Conservation (phyloP, 1,140 invertebrate genomes). For the Globodera rostochiensis region DNA sequence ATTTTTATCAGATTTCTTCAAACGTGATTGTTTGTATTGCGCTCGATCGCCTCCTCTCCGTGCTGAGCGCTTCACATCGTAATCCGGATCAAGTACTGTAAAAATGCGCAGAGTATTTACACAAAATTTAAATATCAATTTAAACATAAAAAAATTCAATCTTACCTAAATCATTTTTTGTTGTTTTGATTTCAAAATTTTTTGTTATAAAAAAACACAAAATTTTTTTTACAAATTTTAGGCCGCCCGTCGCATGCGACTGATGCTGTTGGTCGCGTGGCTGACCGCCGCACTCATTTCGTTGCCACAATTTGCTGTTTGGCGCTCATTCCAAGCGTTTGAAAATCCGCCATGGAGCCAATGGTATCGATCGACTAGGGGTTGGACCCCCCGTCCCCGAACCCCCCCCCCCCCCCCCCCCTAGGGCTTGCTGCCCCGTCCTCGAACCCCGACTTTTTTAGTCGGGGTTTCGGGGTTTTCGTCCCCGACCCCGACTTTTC, state of each 20-base stretch:
- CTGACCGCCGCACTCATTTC: constrained; percentile 55
- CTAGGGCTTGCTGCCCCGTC: too few species aligned
- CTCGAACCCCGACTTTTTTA: too few species aligned
- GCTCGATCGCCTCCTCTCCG: constrained; percentile 59
- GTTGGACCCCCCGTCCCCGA: too few species aligned
- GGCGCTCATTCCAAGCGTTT: constrained; percentile 57
- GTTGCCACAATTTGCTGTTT: constrained; percentile 57
- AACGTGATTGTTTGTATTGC: constrained; percentile 72
- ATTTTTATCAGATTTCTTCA: constrained; percentile 64
- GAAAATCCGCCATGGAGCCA: constrained; percentile 60
- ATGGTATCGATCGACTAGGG: constrained; percentile 27
- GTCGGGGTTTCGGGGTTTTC: too few species aligned
- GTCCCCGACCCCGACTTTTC: too few species aligned
- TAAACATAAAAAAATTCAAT: too few species aligned
- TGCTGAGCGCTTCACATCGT: constrained; percentile 57
- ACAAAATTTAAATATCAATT: neutral
- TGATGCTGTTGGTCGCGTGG: constrained; percentile 60
- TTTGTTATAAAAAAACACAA: too few species aligned
- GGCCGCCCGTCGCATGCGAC: constrained; percentile 52
- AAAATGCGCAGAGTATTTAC: neutral
- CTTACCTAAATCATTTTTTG: too few species aligned
- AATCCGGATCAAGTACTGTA: constrained; percentile 42
- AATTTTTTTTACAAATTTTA: neutral
- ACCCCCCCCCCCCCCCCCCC: too few species aligned
- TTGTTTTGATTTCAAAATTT: too few species aligned